Evolutionary conservation across 2,113 vertebrate species (phyloP).

Genomic region (Redunca redunca): DNA sequence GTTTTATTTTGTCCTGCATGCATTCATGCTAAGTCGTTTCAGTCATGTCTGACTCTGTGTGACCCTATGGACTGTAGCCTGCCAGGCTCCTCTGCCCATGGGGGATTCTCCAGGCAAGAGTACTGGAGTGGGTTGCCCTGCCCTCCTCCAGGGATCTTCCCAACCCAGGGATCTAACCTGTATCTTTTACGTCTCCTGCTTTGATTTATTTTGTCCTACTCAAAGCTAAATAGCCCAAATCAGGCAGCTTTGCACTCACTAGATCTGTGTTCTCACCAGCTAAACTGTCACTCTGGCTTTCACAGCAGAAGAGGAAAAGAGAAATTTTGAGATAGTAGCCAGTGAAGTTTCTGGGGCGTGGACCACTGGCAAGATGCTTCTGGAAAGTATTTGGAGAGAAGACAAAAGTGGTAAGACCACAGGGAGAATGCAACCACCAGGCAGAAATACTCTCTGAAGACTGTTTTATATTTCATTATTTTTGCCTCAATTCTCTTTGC

Average conservation of each 20-base stretch:
- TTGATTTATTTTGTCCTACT: neutral
- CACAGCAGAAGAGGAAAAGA: neutral
- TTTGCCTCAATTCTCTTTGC: neutral
- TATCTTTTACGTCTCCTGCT: neutral
- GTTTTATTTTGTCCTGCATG: neutral
- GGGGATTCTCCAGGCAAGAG: neutral
- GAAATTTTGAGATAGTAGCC: neutral
- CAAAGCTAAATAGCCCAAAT: neutral
- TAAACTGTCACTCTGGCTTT: neutral
- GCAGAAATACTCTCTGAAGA: neutral
- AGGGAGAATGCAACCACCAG: neutral
- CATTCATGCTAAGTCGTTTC: neutral
- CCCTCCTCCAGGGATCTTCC: neutral
- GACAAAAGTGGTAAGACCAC: neutral
- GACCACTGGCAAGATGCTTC: neutral
- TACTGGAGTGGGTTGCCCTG: neutral
- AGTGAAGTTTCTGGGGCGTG: neutral
- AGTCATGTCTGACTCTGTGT: neutral
- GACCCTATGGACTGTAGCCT: neutral
- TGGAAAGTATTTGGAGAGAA: neutral
- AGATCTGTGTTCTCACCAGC: neutral
- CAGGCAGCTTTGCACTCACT: neutral
- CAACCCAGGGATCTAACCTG: neutral
- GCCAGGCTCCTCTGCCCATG: neutral
- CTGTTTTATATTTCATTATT: neutral